Evolutionary conservation across 2,888 invertebrate species (phyloP), one percentile per base, ranked within the genome.

Genomic region (Deilephila elpenor): DNA sequence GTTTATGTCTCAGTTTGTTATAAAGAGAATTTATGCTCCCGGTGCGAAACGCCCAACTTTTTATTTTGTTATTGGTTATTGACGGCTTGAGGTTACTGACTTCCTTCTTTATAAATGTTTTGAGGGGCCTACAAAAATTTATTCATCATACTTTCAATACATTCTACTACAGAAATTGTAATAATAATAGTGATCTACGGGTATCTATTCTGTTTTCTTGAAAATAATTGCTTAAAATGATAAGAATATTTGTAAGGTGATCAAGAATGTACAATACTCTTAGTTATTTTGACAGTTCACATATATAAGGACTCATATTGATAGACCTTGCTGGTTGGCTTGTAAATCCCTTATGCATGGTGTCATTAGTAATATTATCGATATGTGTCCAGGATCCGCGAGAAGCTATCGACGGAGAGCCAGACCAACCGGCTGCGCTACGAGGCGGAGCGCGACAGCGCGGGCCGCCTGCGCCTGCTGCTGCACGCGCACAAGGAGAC

Each of bases 401-500:
- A 95, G 78, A 91, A 94, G 78, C 76, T 96, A 73, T 89, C 94
- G 7, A 86, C 88, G 1, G 95, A 96, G 77, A 85, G 94, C 75
- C 92, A 93, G 77, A 88, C 91, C 59, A 85, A 91, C 61, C 90
- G 91, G 75, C 90, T 94, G 61, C 95, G 95, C 25, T 87, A 91
- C 67, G 95, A 95, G 80, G 88, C 89, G 0, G 95, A 95, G 82
- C 89, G 93, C 14, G 94, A 95, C 77, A 95, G 95, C 83, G 92
- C 95, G 32, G 95, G 94, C 5, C 92, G 96, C 34, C 86, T 96
- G 71, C 95, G 96, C 79, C 91, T 95, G 56, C 89, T 95, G 75
- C 86, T 97, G 19, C 95, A 95, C 74, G 90, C 95, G 34, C 96
- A 96, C 82, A 95, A 95, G 80, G 93, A 95, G 64, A 94, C 95